Evolutionary conservation across 2,888 invertebrate genomes (phyloP).

Genomic region (Camponotus fellah): DNA sequence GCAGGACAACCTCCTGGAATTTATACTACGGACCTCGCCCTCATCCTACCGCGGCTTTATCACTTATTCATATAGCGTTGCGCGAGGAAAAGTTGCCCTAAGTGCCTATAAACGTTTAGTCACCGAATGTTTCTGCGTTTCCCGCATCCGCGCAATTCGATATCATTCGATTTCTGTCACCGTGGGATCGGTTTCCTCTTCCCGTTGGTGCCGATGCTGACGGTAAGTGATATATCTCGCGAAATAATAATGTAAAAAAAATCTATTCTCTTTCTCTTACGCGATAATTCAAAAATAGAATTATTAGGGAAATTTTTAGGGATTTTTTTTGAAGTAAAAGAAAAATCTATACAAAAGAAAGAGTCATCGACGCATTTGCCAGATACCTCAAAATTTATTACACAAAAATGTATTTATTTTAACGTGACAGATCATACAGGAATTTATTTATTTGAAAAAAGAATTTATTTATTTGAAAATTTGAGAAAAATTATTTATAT

Average conservation of each 20-base stretch:
- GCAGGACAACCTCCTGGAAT: slow-evolving; percentile 84
- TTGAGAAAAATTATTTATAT: too few species aligned
- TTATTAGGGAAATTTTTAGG: neutral
- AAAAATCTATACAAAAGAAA: neutral
- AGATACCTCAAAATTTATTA: too few species aligned
- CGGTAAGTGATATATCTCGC: neutral
- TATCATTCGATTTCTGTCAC: slow-evolving; percentile 61
- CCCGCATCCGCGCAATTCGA: slow-evolving; percentile 62
- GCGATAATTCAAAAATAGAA: neutral
- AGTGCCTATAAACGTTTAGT: slow-evolving; percentile 85
- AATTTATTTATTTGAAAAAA: neutral
- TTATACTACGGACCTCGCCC: slow-evolving; percentile 82
- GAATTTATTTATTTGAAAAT: slow-evolving; percentile 4
- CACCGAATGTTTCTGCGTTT: slow-evolving; percentile 74
- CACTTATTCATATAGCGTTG: slow-evolving; percentile 85
- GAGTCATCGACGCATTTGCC: neutral
- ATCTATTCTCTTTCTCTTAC: neutral
- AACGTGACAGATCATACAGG: neutral
- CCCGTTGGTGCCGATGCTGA: neutral
- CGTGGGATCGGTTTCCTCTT: slow-evolving; percentile 1
- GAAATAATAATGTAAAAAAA: neutral
- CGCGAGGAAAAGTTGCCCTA: slow-evolving; percentile 83
- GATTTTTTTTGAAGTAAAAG: neutral
- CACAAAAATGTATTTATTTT: too few species aligned
- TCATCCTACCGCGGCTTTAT: slow-evolving; percentile 77